Conservation (phyloP, 2,888 invertebrate species). For the Ariolimax columbianus region DNA sequence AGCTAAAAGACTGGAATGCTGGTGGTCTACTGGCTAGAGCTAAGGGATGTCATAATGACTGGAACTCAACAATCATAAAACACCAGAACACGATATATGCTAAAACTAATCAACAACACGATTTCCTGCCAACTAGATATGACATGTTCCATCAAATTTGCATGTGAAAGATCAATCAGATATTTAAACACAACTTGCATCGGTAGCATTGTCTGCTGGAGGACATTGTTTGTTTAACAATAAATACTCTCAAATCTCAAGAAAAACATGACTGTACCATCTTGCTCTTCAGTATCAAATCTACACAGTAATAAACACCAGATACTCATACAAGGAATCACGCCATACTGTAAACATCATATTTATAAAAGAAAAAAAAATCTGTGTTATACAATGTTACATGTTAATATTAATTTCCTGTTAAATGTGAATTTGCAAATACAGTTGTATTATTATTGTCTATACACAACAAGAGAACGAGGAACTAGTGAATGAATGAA, state of each 20-base stretch:
- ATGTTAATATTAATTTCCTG: constrained; percentile 37
- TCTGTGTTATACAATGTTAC: constrained; percentile 29
- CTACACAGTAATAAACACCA: neutral
- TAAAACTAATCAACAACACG: constrained; percentile 21
- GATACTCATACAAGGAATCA: neutral
- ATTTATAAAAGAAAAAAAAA: neutral
- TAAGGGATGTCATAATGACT: constrained; percentile 19
- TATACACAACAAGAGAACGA: constrained; percentile 4
- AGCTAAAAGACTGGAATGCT: constrained; percentile 36
- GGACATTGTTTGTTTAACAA: constrained; percentile 24
- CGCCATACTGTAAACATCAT: neutral
- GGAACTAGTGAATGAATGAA: constrained; percentile 1
- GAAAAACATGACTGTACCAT: constrained; percentile 11
- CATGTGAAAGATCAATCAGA: constrained; percentile 6
- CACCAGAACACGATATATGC: constrained; percentile 19
- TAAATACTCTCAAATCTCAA: constrained; percentile 17
- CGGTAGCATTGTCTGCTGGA: neutral
- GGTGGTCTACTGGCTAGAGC: constrained; percentile 32
- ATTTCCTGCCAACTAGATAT: constrained; percentile 5
- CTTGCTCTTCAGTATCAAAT: constrained; percentile 31
- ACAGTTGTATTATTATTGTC: constrained; percentile 16
- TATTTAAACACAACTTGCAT: constrained; percentile 12
- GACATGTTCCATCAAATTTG: constrained; percentile 2
- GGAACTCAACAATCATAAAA: neutral
- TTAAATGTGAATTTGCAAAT: constrained; percentile 35